Percentiles rank a stretch among this genome's conserved stretches.
Evolutionary conservation across 2,888 invertebrate species (phyloP).

Genomic region (Drosophila affinis): DNA sequence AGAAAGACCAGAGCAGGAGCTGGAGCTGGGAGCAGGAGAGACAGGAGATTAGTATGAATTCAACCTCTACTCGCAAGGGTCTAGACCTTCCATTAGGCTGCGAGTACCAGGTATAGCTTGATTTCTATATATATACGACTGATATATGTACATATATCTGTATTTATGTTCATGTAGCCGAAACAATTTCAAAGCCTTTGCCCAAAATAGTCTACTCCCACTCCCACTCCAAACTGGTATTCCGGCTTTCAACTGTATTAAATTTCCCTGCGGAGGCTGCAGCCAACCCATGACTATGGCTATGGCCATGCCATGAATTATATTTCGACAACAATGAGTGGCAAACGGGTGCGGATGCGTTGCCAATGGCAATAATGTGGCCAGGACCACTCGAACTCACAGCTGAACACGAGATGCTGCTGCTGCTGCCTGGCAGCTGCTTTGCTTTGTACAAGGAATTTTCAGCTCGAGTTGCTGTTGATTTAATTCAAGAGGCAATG

Average conservation of each 20-base stretch:
- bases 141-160: no score
- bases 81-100: no score
- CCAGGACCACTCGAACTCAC: slow-evolving; percentile 31
- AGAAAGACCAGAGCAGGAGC: neutral
- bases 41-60: neutral
- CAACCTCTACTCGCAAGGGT: no score
- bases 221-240: neutral
- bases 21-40: slow-evolving; percentile 10
- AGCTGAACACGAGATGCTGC: slow-evolving; percentile 8
- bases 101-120: no score
- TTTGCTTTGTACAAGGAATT: slow-evolving; percentile 27
- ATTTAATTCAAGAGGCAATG: slow-evolving; percentile 79
- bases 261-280: neutral
- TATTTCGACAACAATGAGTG: slow-evolving; percentile 39
- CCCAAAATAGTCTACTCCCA: neutral
- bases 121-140: no score
- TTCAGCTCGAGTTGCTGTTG: slow-evolving; percentile 74
- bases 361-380: slow-evolving; percentile 46
- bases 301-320: slow-evolving; percentile 26
- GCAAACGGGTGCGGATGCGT: slow-evolving; percentile 26
- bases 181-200: neutral
- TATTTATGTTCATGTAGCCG: no score
- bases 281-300: slow-evolving; percentile 8
- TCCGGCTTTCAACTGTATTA: neutral
- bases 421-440: no score